Base-by-base conservation (phyloP, 2,888 invertebrate species). In the Drosophila tripunctata region DNA sequence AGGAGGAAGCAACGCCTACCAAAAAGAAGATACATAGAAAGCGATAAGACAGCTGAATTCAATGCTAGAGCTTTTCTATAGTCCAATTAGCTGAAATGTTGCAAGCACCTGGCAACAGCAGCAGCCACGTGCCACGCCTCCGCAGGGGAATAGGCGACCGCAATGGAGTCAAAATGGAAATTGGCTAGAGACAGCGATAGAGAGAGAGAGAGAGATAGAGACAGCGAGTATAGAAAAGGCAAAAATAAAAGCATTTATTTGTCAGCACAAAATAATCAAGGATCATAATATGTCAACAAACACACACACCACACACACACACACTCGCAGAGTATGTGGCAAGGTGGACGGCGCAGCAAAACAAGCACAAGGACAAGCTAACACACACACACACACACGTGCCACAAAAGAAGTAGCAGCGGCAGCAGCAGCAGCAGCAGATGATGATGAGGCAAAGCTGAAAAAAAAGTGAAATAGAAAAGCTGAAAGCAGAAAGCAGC, bases 261-360 rank as follows among this genome's bases (percentile, higher is more conserved):
- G 81, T 86, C 81, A 82, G 81, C 81, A 83, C 70, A 82, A 82
- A 83, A 82, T 82, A 84, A 83, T 82, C 82, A 83, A 83, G 84
- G 84, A 84, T 83, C 84, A 83, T 83, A 84, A 83, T 78, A 83
- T 79, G 84, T 83, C 82, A 83, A 82, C 83, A 82, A 81, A 72
- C 75, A 12, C 30, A 69, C 74, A 68, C 67, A 24, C 65, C 17
- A n/a, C n/a, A n/a, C 21, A 21, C 21, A 21, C 21, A 17, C 10
- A 36, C 17, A 36, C 36, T 15, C 14, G 1, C 4, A 14, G 15
- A 21, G 21, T 4, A n/a, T 17, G 19, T 38, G 38, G 19, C 40
- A 41, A 22, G 22, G 40, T 41, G 36, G 36, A 44, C 27, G 36
- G 21, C 10, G 36, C 44, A 33, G 41, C 48, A 75, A 80, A 78